Evolutionary conservation across 2,888 invertebrate genomes (phyloP).

Genomic region (Agrochola circellaris): DNA sequence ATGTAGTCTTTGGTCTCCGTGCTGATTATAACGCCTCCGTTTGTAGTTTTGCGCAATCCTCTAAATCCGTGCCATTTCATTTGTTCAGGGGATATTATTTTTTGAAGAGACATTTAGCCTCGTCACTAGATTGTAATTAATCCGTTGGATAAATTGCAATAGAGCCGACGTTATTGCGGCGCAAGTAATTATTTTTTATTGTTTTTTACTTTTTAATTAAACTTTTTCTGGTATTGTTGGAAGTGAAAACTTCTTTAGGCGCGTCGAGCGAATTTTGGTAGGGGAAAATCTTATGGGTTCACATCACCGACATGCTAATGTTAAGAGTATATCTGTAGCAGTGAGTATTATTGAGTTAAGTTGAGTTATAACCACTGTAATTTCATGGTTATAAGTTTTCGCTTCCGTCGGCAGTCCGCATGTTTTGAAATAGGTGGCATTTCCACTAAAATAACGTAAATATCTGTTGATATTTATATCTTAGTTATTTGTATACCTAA

Average conservation of each 20-base stretch:
- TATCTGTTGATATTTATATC: no score
- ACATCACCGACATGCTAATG: neutral
- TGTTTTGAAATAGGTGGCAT: neutral
- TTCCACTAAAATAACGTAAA: neutral
- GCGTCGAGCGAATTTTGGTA: no score
- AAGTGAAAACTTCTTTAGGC: neutral
- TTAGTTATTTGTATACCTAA: no score
- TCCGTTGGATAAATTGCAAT: no score
- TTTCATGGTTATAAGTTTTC: neutral
- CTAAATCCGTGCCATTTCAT: no score
- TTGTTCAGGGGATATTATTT: no score
- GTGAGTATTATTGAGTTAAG: neutral
- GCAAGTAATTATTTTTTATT: fast-evolving
- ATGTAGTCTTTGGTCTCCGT: neutral
- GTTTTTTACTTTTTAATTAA: no score
- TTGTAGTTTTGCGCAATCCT: no score
- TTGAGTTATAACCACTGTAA: neutral
- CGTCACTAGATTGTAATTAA: no score
- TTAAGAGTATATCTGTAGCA: neutral
- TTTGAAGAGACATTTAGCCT: no score
- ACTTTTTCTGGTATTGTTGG: no score
- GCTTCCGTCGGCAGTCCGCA: neutral
- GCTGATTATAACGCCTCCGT: no score
- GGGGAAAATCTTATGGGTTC: neutral
- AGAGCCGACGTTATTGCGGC: fast-evolving